Evolutionary conservation across 2,113 vertebrate genomes (phyloP), one percentile per base, ranked within the genome.

Genomic region (Callipepla californica): DNA sequence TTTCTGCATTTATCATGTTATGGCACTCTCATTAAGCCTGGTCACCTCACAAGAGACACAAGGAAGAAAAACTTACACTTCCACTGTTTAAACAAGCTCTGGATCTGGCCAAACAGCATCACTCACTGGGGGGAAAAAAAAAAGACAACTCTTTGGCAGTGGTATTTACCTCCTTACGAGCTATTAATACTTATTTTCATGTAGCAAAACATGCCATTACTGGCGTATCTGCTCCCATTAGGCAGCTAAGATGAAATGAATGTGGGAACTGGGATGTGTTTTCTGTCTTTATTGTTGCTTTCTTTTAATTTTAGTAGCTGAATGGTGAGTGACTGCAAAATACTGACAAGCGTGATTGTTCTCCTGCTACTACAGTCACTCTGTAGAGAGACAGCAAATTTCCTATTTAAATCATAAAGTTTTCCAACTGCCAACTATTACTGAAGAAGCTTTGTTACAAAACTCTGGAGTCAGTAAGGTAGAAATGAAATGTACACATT

Each of bases 11-110:
- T 36, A 48, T 28, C 44, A 65, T 14, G 61, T 90, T 1, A 0
- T 21, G 20, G 16, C 21, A 32, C 0, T 0, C 7, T 4, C 72
- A 51, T 44, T 38, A 45, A 34, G 4, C 19, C 73, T 68, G 38
- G 17, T 36, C 36, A 4, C 36, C 20, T 18, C 47, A 28, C 7
- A 42, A n/a, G 48, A 69, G 42, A 45, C 3, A n/a, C n/a, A 25
- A 44, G 48, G 83, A 83, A 90, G 73, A 58, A 17, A 53, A 69
- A 87, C 9, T 53, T 57, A 40, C 40, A 40, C 61, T 58, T 38
- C 38, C 45, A 28, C 57, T 80, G 6, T 40, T 63, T 48, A 74
- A 45, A 63, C 26, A 45, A 51, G 28, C 61, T 57, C 32, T 68
- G 34, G 20, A 45, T 51, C 32, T 34, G 23, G 55, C 48, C 72